Percentiles rank a stretch among this genome's conserved stretches.
phyloP scores from a whole-genome alignment of 2,888 invertebrate species.

The Galeruca laticollis region DNA sequence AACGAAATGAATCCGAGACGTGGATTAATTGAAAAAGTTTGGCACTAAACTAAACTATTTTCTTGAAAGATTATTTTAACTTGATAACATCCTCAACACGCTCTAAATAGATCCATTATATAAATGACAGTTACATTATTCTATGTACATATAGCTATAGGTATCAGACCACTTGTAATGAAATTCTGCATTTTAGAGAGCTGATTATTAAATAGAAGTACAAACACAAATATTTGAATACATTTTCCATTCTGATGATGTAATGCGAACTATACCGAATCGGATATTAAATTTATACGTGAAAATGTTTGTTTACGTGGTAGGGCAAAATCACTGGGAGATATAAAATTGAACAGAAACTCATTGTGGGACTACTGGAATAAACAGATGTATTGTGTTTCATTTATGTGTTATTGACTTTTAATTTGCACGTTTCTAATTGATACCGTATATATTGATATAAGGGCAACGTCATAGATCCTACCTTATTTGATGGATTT shows the following conservation, averaged over 20 bases:
- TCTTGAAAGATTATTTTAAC: no score
- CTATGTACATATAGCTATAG: background rate
- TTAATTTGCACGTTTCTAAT: no score
- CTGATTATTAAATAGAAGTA: background rate
- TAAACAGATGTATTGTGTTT: background rate
- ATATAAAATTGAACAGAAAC: background rate
- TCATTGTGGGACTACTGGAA: background rate
- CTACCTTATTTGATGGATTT: no score
- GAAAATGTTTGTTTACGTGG: background rate
- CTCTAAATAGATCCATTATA: background rate
- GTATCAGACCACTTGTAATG: background rate
- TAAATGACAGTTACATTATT: background rate
- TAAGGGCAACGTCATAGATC: no score
- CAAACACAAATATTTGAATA: constrained; percentile 4
- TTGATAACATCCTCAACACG: no score
- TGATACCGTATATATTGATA: no score
- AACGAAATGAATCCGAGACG: no score
- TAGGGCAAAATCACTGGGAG: background rate
- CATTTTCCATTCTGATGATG: background rate
- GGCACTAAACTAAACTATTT: no score
- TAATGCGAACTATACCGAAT: background rate
- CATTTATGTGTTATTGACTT: no score
- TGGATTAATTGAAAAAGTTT: no score
- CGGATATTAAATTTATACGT: constrained; percentile 3
- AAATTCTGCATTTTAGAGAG: background rate